Conservation (phyloP, 92 coral and sea anemone genomes). For the Paragorgia papillata region DNA sequence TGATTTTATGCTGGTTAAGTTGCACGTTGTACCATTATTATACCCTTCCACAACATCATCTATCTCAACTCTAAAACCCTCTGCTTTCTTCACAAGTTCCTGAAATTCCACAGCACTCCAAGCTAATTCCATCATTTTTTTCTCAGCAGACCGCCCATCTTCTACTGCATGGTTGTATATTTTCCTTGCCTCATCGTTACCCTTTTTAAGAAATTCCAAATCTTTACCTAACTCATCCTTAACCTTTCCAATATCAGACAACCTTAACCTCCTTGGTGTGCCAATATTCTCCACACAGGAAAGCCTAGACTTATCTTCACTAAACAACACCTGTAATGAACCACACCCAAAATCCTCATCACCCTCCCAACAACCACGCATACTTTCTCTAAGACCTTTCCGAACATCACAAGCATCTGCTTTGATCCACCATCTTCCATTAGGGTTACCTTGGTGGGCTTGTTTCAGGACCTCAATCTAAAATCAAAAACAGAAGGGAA, state of each 20-base stretch:
- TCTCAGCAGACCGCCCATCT: conserved; percentile 36
- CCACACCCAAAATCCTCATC: conserved; percentile 50
- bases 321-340: conserved; percentile 3
- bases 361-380: too few species aligned
- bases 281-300: conserved; percentile 3
- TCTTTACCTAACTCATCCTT: background rate
- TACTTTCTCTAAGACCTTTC: too few species aligned
- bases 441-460: conserved; percentile 13
- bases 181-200: background rate
- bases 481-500: background rate
- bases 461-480: background rate
- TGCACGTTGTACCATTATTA: background rate
- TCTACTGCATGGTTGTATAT: background rate
- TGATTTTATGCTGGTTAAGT: background rate
- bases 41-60: background rate
- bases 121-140: conserved; percentile 55
- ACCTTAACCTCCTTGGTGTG: background rate
- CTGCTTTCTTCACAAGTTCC: conserved; percentile 39
- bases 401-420: too few species aligned
- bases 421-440: conserved; percentile 50
- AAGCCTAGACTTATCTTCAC: conserved; percentile 30
- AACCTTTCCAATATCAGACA: background rate
- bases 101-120: conserved; percentile 53
- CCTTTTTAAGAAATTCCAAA: too few species aligned
- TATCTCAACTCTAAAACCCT: background rate